Evolutionary conservation across 2,113 vertebrate species (phyloP).

Genomic region (Ahaetulla prasina): DNA sequence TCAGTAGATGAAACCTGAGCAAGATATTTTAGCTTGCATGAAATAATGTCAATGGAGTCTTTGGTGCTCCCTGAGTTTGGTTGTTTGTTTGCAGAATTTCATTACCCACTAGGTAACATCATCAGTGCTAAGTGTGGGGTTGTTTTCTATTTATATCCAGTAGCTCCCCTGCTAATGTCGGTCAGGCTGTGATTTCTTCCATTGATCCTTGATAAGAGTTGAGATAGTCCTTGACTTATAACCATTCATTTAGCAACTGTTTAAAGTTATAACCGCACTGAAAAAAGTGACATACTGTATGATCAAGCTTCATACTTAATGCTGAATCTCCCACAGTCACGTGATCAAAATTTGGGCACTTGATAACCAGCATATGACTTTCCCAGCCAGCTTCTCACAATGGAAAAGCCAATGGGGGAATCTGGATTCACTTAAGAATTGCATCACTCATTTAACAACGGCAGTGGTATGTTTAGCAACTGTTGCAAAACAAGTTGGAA

Average conservation of each 20-base stretch:
- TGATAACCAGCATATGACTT: too few relatives aligned
- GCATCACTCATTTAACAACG: too few relatives aligned
- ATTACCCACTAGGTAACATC: background rate
- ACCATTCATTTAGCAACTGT: background rate
- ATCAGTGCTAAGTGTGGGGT: background rate
- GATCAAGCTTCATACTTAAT: background rate
- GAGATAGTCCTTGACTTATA: background rate
- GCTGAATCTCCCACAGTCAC: background rate
- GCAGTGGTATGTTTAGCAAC: too few relatives aligned
- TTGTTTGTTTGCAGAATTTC: background rate
- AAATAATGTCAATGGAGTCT: background rate
- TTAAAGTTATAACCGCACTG: background rate
- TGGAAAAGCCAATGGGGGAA: too few relatives aligned
- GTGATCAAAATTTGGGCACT: background rate
- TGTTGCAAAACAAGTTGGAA: too few relatives aligned
- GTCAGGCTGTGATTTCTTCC: background rate
- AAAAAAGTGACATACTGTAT: background rate
- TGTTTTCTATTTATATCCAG: background rate
- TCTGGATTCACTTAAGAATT: too few relatives aligned
- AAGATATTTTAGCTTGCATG: background rate
- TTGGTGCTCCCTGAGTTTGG: background rate
- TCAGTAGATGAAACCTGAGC: background rate
- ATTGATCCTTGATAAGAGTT: background rate
- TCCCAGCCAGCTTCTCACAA: background rate
- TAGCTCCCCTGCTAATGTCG: background rate